phyloP scores from a whole-genome alignment of 2,113 vertebrate genomes.

The Colistium nudipinnis region DNA sequence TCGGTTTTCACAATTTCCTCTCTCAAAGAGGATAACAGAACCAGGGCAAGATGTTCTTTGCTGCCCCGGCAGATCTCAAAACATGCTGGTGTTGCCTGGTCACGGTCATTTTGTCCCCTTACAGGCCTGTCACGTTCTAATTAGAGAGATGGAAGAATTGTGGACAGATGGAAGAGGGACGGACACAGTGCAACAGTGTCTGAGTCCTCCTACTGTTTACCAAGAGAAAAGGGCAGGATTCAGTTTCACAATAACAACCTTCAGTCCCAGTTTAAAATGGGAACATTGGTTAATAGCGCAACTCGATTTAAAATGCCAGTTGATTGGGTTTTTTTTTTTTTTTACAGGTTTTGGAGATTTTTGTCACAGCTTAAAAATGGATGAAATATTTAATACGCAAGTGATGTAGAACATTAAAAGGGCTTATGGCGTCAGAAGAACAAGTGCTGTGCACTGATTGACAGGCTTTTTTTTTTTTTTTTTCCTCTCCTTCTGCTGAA shows the following conservation, averaged over 20 bases:
- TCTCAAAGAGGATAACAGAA: constrained; percentile 31
- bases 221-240: neutral
- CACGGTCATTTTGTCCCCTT: constrained; percentile 44
- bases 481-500: constrained; percentile 36
- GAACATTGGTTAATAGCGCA: no score
- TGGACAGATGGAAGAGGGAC: neutral
- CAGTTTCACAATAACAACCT: neutral
- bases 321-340: neutral
- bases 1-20: no score
- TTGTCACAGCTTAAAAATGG: neutral
- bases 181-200: constrained; percentile 21
- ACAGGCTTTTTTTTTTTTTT: constrained; percentile 33
- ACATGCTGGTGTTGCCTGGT: constrained; percentile 36
- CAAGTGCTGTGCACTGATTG: constrained; percentile 9
- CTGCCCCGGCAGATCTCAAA: constrained; percentile 25
- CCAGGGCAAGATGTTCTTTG: constrained; percentile 45
- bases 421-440: constrained; percentile 13
- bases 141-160: constrained; percentile 29
- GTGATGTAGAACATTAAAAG: neutral
- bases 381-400: neutral
- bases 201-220: constrained; percentile 17
- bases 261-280: no score
- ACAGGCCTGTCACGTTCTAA: constrained; percentile 44
- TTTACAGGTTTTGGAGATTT: neutral
- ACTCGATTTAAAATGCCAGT: no score